Base-by-base conservation (phyloP, 2,888 invertebrate species). In the Drosophila mulleri region DNA sequence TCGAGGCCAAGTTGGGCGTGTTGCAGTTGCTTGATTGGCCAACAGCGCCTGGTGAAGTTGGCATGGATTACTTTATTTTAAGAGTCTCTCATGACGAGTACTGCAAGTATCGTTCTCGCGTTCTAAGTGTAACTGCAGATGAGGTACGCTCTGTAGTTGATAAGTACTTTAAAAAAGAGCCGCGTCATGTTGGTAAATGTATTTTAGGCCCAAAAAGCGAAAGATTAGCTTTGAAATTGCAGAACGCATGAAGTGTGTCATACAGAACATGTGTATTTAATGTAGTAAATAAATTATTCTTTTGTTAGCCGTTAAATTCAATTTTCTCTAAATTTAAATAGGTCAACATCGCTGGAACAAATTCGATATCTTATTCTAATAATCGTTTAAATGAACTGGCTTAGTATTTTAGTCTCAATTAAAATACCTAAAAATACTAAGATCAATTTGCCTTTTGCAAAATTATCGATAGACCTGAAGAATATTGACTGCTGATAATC, bases 1-100 rank as follows among this genome's bases (percentile, higher is more conserved):
- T 96, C 77, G 98, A 98, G 93, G 97, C 98, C 0, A 98, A 98
- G 93, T 93, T 98, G 8, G 96, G 97, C 0, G 95, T 98, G n/a
- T 95, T 99, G 75, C 97, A 98, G 91, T 94, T 95, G 79, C 94
- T 98, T 82, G 98, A 98, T 92, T 95, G 96, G 37, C 98, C 98
- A 0, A 93, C 96, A 0, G 95, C 98, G 0, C 98, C 98, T 9
- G 96, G 96, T 56, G 94, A 94, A 92, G 95, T 96, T 88, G 98
- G 98, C 0, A 93, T 96, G 60, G 94, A 95, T 64, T 94, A 95
- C 73, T 98, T 98, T 92, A 91, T 96, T 0, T 94, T 95, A 65
- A 95, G 96, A n/a, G 93, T 98, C 7, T 96, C 96, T 0, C 96
- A 97, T 76, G 96, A 97, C 60, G 95, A 96, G 89, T 95, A 97